Evolutionary conservation across 1,140 invertebrate genomes (phyloP).

Genomic region (Drosophila orena): DNA sequence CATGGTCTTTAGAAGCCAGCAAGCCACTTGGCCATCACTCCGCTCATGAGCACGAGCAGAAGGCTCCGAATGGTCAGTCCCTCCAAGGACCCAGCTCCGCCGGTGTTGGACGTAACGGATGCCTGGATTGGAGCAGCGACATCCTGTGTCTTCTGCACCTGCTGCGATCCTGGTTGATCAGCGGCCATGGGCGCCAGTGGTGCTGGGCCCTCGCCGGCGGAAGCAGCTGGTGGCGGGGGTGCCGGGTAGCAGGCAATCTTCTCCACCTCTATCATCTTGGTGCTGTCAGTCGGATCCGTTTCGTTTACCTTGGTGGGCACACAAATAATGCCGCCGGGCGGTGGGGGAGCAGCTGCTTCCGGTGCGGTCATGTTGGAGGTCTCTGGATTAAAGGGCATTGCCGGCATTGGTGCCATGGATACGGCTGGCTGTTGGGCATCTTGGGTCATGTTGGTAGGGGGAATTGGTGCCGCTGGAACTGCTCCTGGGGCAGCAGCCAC

Average conservation of each 20-base stretch:
- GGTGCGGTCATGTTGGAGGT: slow-evolving; percentile 84
- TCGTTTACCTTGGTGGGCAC: slow-evolving; percentile 79
- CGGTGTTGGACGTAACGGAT: slow-evolving; percentile 54
- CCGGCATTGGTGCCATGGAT: slow-evolving; percentile 33
- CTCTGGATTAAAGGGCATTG: slow-evolving; percentile 57
- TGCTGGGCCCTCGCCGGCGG: slow-evolving; percentile 51
- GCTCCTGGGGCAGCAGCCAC: slow-evolving; percentile 43
- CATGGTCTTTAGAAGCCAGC: slow-evolving; percentile 11
- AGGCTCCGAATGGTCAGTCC: background rate
- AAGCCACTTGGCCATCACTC: slow-evolving; percentile 8
- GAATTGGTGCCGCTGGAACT: slow-evolving; percentile 2
- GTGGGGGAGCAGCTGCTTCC: slow-evolving; percentile 43
- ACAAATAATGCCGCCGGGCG: slow-evolving; percentile 76
- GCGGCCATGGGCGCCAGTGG: slow-evolving; percentile 64
- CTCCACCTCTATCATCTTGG: slow-evolving; percentile 77
- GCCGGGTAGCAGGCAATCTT: slow-evolving; percentile 83
- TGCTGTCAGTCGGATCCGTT: slow-evolving; percentile 75
- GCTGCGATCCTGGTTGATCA: slow-evolving; percentile 47
- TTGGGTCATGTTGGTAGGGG: slow-evolving; percentile 32
- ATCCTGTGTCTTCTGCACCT: slow-evolving; percentile 39
- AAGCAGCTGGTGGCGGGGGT: slow-evolving; percentile 63
- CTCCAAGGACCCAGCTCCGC: slow-evolving; percentile 1
- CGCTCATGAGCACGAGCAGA: background rate
- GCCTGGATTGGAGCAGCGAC: slow-evolving; percentile 61
- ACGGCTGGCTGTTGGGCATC: slow-evolving; percentile 39